Evolutionary conservation across 2,797 vertebrate species (phyloP).

Genomic region (Phrynocephalus guinanensis): DNA sequence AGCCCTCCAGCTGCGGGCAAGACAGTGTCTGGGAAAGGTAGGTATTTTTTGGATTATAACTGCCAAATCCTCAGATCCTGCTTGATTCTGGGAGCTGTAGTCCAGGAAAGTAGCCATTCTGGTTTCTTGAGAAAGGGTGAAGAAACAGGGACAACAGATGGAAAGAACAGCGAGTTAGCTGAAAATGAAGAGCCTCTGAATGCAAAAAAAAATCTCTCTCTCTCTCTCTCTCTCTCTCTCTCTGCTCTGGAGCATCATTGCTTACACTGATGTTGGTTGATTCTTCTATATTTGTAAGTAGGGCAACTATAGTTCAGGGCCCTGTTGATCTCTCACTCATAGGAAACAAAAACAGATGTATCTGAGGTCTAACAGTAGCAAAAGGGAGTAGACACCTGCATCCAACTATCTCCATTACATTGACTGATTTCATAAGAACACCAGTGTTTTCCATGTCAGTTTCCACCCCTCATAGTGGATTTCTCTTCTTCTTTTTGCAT

Average conservation of each 20-base stretch:
- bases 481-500: no score
- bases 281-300: not conserved
- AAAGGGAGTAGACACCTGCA: slow-evolving; percentile 47
- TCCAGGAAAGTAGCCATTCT: no score
- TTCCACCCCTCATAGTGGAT: no score
- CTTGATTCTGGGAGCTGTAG: no score
- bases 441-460: no score
- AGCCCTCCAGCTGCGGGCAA: not conserved
- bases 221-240: no score
- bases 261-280: not conserved
- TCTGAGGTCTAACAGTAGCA: slow-evolving; percentile 24
- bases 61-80: no score
- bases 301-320: not conserved
- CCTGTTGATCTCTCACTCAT: not conserved
- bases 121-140: not conserved
- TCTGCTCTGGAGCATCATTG: not conserved
- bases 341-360: not conserved
- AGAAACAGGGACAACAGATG: not conserved
- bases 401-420: no score
- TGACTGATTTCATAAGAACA: no score
- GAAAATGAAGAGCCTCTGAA: not conserved
- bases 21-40: not conserved
- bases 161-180: not conserved
- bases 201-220: not conserved
- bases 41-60: no score